These are phyloP conservation scores for Osmerus mordax DNA, from an alignment of 2,113 vertebrate species.

Conservation along the genomic window DNA sequence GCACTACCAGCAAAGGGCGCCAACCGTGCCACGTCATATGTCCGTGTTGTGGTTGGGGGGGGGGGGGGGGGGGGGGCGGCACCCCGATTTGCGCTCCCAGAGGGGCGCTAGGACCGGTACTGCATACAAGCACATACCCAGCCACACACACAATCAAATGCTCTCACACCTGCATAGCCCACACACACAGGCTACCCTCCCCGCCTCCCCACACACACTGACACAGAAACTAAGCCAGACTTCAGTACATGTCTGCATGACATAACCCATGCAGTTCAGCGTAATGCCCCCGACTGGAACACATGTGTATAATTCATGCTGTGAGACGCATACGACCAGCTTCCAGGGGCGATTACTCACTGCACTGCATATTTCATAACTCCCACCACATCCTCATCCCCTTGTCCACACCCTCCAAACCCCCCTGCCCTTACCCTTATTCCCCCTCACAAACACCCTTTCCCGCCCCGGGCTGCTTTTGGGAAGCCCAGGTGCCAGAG, in stretches of 20 bases:
- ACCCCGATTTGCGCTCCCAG: too few relatives aligned
- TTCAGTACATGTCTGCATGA: constrained; percentile 32
- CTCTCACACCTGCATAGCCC: not conserved
- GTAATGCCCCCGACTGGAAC: not conserved
- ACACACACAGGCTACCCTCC: constrained; percentile 7
- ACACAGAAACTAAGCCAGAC: constrained; percentile 1
- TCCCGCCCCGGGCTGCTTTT: constrained; percentile 25
- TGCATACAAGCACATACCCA: not conserved
- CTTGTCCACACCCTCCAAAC: constrained; percentile 11
- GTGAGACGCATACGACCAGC: constrained; percentile 9
- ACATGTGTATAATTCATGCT: not conserved
- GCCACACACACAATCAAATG: not conserved
- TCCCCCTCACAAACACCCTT: too few relatives aligned
- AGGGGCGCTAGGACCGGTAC: too few relatives aligned
- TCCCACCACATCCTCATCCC: constrained; percentile 11
- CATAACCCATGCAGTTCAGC: constrained; percentile 32
- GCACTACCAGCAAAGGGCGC: too few relatives aligned
- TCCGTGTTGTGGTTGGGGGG: too few relatives aligned
- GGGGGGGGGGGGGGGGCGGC: too few relatives aligned
- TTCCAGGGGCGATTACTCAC: constrained; percentile 41
- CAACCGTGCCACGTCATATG: too few relatives aligned
- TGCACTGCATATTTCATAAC: constrained; percentile 34
- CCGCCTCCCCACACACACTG: constrained; percentile 6
- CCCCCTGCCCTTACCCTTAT: too few relatives aligned
- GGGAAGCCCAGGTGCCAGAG: constrained; percentile 5